These are phyloP conservation scores for Melanotaenia pygmaea DNA, from an alignment of 2,797 vertebrate genomes.

Conservation along the genomic window DNA sequence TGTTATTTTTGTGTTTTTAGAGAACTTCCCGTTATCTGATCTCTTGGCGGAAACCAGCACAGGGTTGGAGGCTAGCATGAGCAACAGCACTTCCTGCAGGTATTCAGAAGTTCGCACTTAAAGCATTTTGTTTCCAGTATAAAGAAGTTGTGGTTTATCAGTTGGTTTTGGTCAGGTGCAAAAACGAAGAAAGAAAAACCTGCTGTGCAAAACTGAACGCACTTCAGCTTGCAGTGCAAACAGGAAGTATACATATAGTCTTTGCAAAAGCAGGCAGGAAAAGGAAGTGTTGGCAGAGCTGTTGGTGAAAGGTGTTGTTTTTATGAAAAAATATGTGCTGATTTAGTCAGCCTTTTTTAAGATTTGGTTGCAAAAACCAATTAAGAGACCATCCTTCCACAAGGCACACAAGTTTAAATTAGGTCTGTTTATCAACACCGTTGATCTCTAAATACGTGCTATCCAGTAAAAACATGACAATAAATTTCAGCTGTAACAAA, in stretches of 20 bases:
- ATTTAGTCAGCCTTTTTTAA: not conserved
- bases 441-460: not conserved
- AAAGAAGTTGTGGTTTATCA: not conserved
- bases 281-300: conserved; percentile 32
- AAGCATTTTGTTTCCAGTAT: conserved; percentile 4
- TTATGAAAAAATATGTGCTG: not conserved
- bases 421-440: not conserved
- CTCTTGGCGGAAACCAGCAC: conserved; percentile 93
- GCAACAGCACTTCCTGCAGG: conserved; percentile 94
- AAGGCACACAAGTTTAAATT: no score
- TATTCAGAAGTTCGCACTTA: conserved; percentile 61
- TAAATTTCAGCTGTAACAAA: not conserved
- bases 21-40: conserved; percentile 94
- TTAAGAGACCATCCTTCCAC: not conserved
- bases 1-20: conserved; percentile 72
- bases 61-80: conserved; percentile 92
- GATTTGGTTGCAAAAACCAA: not conserved
- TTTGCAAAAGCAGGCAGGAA: conserved; percentile 34
- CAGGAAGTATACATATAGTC: conserved; percentile 56
- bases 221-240: conserved; percentile 28
- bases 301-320: not conserved
- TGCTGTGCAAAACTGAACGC: conserved; percentile 24
- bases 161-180: conserved; percentile 23
- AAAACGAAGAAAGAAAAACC: conserved; percentile 18
- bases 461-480: not conserved